Evolutionary conservation across 2,113 vertebrate species (phyloP).

Genomic region (Otus sunia): DNA sequence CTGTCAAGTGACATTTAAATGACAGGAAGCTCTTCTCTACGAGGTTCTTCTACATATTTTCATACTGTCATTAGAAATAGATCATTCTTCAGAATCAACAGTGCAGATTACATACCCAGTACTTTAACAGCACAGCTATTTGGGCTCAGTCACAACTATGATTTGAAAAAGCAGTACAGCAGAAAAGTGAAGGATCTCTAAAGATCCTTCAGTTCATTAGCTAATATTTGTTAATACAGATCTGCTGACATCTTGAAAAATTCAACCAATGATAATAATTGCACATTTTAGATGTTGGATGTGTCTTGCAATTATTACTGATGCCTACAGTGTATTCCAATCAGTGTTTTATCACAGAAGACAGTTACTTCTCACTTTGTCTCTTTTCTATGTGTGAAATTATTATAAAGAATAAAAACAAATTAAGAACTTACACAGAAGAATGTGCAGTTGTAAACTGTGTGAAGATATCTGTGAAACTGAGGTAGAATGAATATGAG

Average conservation of each 20-base stretch:
- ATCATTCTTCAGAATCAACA: background rate
- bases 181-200: background rate
- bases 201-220: background rate
- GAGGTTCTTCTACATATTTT: background rate
- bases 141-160: background rate
- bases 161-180: background rate
- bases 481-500: background rate
- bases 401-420: background rate
- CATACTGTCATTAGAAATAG: background rate
- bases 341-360: background rate
- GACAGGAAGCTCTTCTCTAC: background rate
- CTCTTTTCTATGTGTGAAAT: background rate
- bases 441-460: background rate
- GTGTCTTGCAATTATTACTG: background rate
- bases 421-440: background rate
- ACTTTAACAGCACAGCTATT: background rate
- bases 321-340: background rate
- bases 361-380: background rate
- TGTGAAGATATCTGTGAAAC: background rate
- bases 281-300: background rate
- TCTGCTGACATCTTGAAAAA: background rate
- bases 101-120: background rate
- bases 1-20: background rate
- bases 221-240: background rate
- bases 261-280: background rate